These are phyloP conservation scores for Lasioglossum calceatum DNA, from an alignment of 2,888 invertebrate genomes.

Conservation along the genomic window DNA sequence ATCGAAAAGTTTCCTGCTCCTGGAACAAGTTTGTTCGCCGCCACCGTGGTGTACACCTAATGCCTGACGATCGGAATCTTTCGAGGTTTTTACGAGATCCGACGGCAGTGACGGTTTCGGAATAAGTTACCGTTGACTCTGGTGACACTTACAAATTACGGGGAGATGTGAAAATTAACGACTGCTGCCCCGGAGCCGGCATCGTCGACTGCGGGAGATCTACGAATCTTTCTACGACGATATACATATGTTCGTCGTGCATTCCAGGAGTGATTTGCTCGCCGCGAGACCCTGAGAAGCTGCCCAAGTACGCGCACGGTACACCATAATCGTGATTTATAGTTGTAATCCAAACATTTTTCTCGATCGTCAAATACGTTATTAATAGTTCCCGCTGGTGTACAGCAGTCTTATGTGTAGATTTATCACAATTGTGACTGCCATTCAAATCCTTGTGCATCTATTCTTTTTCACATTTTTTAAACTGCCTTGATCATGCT, in stretches of 20 bases:
- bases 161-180: slow-evolving; percentile 58
- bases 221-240: slow-evolving; percentile 43
- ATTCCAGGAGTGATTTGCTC: slow-evolving; percentile 45
- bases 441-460: too few relatives aligned
- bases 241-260: slow-evolving; percentile 39
- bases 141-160: slow-evolving; percentile 66
- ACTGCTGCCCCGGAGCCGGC: slow-evolving; percentile 31
- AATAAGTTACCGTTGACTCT: slow-evolving; percentile 59
- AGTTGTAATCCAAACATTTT: neutral
- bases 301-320: neutral
- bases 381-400: neutral
- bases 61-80: slow-evolving; percentile 15
- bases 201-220: slow-evolving; percentile 35
- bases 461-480: too few relatives aligned
- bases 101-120: slow-evolving; percentile 11
- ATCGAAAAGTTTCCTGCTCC: slow-evolving; percentile 30
- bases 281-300: slow-evolving; percentile 19
- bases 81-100: slow-evolving; percentile 37
- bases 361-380: slow-evolving; percentile 9
- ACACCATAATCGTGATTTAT: slow-evolving; percentile 20
- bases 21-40: slow-evolving; percentile 35
- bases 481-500: too few relatives aligned
- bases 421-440: too few relatives aligned
- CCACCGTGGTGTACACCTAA: neutral
- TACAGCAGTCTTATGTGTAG: too few relatives aligned